Conservation (phyloP, 2,797 vertebrate species). For the Anguilla anguilla region DNA sequence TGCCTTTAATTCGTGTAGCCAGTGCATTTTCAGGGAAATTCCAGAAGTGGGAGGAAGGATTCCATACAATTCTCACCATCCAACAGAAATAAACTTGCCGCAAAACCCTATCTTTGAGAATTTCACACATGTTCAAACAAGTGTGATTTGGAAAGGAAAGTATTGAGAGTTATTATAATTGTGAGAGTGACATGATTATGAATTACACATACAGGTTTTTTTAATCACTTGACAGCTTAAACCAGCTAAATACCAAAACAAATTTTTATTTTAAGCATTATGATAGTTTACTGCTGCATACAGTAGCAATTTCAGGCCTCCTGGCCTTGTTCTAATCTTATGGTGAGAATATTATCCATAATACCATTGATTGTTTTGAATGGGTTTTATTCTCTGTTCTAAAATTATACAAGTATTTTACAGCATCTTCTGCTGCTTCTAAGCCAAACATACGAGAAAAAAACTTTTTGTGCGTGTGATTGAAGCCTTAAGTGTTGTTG, state of each 20-base stretch:
- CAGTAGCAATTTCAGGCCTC: background rate
- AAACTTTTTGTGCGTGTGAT: background rate
- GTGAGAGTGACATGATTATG: background rate
- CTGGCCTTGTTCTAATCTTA: background rate
- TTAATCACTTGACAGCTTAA: background rate
- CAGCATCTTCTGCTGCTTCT: background rate
- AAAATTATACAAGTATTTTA: background rate
- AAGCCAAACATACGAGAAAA: background rate
- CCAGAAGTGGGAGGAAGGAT: background rate
- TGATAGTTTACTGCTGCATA: too few relatives aligned
- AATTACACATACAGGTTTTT: background rate
- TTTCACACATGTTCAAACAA: background rate
- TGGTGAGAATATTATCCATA: background rate
- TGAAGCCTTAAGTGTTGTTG: background rate
- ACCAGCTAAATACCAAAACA: background rate
- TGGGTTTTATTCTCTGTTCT: background rate
- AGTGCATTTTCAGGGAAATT: background rate
- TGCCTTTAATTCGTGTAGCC: background rate
- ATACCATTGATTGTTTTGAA: background rate
- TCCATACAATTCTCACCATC: background rate
- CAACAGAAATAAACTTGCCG: background rate
- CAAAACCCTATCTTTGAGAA: background rate
- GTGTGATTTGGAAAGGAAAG: background rate
- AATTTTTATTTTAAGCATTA: background rate
- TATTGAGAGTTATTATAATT: background rate